phyloP scores from a whole-genome alignment of 2,797 vertebrate genomes.

The Pseudotriccus pelzelni region DNA sequence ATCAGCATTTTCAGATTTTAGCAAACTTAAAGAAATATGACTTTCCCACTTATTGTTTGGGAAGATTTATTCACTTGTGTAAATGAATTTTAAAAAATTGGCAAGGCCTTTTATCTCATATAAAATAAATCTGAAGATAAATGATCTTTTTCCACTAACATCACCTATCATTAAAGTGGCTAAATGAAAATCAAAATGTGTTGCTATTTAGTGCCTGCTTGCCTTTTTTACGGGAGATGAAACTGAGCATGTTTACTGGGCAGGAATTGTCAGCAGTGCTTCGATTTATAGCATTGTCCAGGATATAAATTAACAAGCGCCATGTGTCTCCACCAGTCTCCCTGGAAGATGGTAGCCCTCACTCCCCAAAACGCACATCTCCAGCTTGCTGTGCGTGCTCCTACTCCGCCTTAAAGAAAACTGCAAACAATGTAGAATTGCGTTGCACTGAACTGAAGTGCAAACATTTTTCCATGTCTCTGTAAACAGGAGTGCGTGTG shows the following conservation, averaged over 20 bases:
- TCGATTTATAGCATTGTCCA: conserved; percentile 43
- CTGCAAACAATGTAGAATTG: conserved; percentile 34
- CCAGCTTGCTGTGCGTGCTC: background rate
- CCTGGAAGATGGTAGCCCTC: background rate
- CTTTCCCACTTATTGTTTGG: conserved; percentile 62
- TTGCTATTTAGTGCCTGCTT: conserved; percentile 53
- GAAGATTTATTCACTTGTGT: conserved; percentile 70
- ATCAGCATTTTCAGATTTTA: conserved; percentile 67
- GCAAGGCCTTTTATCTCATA: conserved; percentile 34
- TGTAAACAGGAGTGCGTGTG: conserved; percentile 34
- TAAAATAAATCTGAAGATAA: conserved; percentile 66
- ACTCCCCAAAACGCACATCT: background rate
- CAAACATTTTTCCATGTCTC: conserved; percentile 25
- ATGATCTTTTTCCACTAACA: conserved; percentile 58
- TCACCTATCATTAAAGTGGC: conserved; percentile 68
- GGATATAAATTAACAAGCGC: conserved; percentile 18
- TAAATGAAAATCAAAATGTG: conserved; percentile 72
- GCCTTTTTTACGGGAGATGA: conserved; percentile 38
- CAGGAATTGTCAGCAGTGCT: conserved; percentile 46
- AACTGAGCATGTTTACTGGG: conserved; percentile 63
- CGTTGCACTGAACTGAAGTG: background rate
- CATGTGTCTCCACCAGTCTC: background rate
- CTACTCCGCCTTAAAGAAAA: conserved; percentile 22
- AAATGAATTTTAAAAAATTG: conserved; percentile 69
- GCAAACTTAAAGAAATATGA: conserved; percentile 67